A percentile compares a stretch with the other conserved stretches of the same genome.
Evolutionary conservation across 2,888 invertebrate species (phyloP).

Genomic region (Xylocampa areola): DNA sequence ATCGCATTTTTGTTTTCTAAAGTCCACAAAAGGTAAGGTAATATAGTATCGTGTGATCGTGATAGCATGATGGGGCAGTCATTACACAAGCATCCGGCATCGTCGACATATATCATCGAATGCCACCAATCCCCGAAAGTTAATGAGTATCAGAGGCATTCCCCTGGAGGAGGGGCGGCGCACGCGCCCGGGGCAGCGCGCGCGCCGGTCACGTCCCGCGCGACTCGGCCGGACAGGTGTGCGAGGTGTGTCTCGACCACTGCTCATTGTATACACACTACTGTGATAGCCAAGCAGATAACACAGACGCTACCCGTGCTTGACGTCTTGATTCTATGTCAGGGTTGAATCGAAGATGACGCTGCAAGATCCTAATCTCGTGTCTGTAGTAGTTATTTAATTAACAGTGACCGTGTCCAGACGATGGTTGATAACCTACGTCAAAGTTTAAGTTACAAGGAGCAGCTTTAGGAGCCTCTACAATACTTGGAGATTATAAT

Average conservation of each 20-base stretch:
- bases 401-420: slow-evolving; percentile 67
- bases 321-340: slow-evolving; percentile 77
- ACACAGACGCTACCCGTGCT: slow-evolving; percentile 64
- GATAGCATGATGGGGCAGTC: slow-evolving; percentile 67
- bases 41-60: slow-evolving; percentile 61
- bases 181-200: slow-evolving; percentile 70
- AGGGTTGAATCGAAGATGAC: slow-evolving; percentile 70
- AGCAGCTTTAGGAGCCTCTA: slow-evolving; percentile 8
- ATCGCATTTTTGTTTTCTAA: slow-evolving; percentile 60
- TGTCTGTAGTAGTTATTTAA: slow-evolving; percentile 74
- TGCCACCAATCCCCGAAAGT: slow-evolving; percentile 81
- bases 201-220: slow-evolving; percentile 69
- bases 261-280: slow-evolving; percentile 61
- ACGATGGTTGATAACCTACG: slow-evolving; percentile 47
- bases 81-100: slow-evolving; percentile 85
- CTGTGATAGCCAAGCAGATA: slow-evolving; percentile 69
- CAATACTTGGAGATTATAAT: not conserved
- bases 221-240: slow-evolving; percentile 63
- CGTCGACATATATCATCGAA: slow-evolving; percentile 81
- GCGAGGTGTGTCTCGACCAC: slow-evolving; percentile 62
- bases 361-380: slow-evolving; percentile 64
- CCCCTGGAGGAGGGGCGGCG: slow-evolving; percentile 74
- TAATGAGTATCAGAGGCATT: slow-evolving; percentile 86
- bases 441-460: slow-evolving; percentile 33
- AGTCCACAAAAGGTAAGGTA: slow-evolving; percentile 56